Evolutionary conservation across 2,888 invertebrate species (phyloP), one percentile per base, ranked within the genome.

Genomic region (Eupithecia subumbrata): DNA sequence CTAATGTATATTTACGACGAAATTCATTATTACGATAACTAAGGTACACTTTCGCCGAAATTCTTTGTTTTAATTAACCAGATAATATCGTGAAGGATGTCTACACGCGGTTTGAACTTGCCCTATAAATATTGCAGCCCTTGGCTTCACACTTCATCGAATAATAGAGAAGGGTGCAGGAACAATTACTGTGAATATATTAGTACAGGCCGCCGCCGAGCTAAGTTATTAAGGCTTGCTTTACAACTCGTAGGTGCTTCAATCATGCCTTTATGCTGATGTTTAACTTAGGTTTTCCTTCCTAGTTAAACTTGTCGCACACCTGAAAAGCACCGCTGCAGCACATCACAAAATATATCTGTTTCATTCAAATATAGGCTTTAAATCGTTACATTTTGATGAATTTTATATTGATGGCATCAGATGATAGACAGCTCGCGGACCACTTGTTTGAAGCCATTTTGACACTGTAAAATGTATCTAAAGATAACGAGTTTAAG

Each of bases 121-220:
- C 82, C 82, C 87, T 88, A 93, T 94, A 93, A 94, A 94, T 94
- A 78, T 78, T 79, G 75, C 73, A 60, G 72, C 72, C 78, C 86
- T 88, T 84, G 88, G 90, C 91, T 91, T 91, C 88, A 90, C 92
- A 92, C 91, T 91, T 92, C 91, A 92, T 92, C 89, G 89, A 90
- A 91, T 91, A 90, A 89, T 89, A 87, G 89, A 87, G 88, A 87
- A 88, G 91, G 90, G 89, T 85, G 45, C 87, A 83, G 86, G 88
- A 88, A 93, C 92, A 93, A 92, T 93, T 92, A 92, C 87, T 84
- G 84, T 84, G 86, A 88, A 90, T 90, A 90, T 90, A 91, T 90
- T 88, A 87, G 74, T 75, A 81, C 82, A 76, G 83, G 76, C 85
- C 84, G 86, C 83, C 85, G 84, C 87, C 85, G 88, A 87, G 86